Conservation (phyloP, 2,113 vertebrate genomes). For the Notothenia rossii region DNA sequence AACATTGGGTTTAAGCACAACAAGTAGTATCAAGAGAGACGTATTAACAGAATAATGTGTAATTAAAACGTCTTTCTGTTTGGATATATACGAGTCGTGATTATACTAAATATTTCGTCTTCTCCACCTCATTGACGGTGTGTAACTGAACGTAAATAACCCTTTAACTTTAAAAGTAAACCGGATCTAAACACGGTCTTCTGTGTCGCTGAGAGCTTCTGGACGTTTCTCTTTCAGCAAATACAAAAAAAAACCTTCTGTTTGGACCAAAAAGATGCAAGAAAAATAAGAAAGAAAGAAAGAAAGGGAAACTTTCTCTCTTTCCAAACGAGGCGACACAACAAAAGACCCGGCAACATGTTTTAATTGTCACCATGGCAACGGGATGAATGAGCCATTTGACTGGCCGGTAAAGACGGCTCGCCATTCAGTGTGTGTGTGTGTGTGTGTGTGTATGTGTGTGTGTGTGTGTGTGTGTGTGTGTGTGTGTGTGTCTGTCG, state of each 20-base stretch:
- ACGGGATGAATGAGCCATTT: constrained; percentile 98
- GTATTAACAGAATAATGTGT: too few relatives aligned
- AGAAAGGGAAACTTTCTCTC: constrained; percentile 68
- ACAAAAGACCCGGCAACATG: constrained; percentile 95
- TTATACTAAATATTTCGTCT: background rate
- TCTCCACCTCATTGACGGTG: too few relatives aligned
- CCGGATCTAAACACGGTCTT: background rate
- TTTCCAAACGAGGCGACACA: constrained; percentile 88
- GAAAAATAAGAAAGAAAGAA: background rate
- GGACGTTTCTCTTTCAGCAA: constrained; percentile 72
- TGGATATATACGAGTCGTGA: too few relatives aligned
- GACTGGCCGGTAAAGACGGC: constrained; percentile 93
- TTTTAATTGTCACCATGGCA: constrained; percentile 98
- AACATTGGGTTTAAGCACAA: too few relatives aligned
- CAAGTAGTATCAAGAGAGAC: too few relatives aligned
- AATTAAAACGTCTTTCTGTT: too few relatives aligned
- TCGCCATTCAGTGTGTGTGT: constrained; percentile 86
- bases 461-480: constrained; percentile 44
- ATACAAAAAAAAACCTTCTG: constrained; percentile 84
- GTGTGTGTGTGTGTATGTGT: constrained; percentile 34
- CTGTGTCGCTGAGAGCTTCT: constrained; percentile 33
- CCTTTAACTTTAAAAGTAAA: background rate
- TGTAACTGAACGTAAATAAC: background rate
- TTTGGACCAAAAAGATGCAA: constrained; percentile 43
- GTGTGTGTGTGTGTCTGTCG: too few relatives aligned